These are phyloP conservation scores for Sycophila texana DNA, from an alignment of 2,888 invertebrate species.

Conservation along the genomic window DNA sequence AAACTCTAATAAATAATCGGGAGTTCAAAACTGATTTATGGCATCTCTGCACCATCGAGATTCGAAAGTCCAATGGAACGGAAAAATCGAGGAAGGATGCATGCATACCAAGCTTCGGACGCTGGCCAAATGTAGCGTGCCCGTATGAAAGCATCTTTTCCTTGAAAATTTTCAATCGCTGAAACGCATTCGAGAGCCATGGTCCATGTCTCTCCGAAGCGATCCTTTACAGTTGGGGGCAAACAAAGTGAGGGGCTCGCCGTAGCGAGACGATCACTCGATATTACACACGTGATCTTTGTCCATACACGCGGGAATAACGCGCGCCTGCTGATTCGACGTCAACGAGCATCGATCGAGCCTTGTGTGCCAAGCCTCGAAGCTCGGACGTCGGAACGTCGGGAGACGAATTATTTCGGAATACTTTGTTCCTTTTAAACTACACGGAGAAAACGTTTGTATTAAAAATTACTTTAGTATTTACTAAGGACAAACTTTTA, in stretches of 20 bases:
- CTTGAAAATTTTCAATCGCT: constrained; percentile 44
- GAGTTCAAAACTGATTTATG: no score
- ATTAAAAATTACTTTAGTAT: no score
- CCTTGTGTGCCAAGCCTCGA: not conserved
- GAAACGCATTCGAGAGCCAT: constrained; percentile 1
- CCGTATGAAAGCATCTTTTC: constrained; percentile 17
- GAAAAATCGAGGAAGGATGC: constrained; percentile 47
- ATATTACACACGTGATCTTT: constrained; percentile 29
- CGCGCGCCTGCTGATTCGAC: not conserved
- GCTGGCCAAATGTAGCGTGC: constrained; percentile 26
- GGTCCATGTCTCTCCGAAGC: constrained; percentile 36
- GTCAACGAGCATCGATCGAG: constrained; percentile 30
- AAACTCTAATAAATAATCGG: no score
- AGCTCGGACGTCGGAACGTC: constrained; percentile 7
- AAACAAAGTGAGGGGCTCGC: constrained; percentile 46
- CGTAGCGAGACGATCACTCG: not conserved
- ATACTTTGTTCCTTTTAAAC: no score
- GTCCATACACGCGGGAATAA: not conserved
- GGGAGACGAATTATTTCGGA: constrained; percentile 11
- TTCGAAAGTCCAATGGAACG: constrained; percentile 46
- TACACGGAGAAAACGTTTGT: not conserved
- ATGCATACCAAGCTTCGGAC: constrained; percentile 8
- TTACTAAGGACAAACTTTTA: no score
- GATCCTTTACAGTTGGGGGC: constrained; percentile 48
- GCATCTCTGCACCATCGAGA: constrained; percentile 17